Evolutionary conservation across 2,113 vertebrate genomes (phyloP).

Genomic region (Phalacrocorax aristotelis): DNA sequence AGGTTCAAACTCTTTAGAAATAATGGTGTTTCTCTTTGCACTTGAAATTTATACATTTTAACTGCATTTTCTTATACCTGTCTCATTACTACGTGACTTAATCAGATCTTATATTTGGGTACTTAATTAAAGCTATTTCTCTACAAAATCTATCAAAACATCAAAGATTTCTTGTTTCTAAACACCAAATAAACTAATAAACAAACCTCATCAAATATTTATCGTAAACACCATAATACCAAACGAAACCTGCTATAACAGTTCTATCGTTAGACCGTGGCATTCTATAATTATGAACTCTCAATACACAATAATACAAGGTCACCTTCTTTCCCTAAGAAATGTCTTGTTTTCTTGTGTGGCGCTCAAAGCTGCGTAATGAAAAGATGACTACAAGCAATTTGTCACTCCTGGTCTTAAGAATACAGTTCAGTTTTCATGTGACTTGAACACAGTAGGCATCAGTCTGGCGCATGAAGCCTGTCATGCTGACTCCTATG

Average conservation of each 20-base stretch:
- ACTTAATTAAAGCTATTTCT: conserved; percentile 44
- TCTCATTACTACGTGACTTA: neutral
- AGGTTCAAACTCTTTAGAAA: neutral
- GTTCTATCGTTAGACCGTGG: neutral
- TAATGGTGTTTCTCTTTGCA: conserved; percentile 13
- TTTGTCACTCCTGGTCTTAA: neutral
- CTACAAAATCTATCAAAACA: neutral
- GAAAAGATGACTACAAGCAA: neutral
- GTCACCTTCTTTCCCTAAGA: neutral
- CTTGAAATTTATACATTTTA: conserved; percentile 33
- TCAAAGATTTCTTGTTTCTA: neutral
- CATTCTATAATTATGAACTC: neutral
- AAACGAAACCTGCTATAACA: neutral
- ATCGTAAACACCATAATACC: neutral
- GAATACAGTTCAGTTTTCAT: neutral
- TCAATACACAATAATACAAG: neutral
- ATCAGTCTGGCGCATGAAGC: neutral
- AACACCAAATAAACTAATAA: neutral
- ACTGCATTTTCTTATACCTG: conserved; percentile 29
- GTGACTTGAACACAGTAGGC: neutral
- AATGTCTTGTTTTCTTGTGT: neutral
- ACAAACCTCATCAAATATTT: neutral
- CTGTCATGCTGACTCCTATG: neutral
- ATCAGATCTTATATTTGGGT: neutral
- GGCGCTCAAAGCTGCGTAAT: neutral